Base-by-base conservation (phyloP, 2,888 invertebrate genomes). In the Pimpla rufipes region DNA sequence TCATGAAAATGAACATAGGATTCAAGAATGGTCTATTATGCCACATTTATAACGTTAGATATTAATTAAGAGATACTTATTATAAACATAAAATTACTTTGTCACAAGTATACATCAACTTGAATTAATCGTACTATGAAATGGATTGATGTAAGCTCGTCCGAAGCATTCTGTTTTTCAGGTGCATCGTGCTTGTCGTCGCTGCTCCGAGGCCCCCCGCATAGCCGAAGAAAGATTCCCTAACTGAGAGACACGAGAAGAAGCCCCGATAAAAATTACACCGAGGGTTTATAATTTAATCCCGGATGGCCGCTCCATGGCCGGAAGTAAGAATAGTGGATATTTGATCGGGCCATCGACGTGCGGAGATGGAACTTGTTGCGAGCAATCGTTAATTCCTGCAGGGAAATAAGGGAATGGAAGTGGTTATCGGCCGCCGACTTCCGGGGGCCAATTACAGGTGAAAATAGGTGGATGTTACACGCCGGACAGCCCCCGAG, bases 361-460 rank as follows among this genome's bases (percentile, higher is more conserved):
- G 52, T 21, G 52, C 52, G 57, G 11, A 35, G 57, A 59, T 35
- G 35, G 35, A 23, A 55, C 23, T 59, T 37, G 59, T 16, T 37
- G 37, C 59, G n/a, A 37, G 59, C 6, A 59, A 59, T 59, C 16
- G 37, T 37, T 59, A n/a, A 59, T 59, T 59, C 37, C 7, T 59
- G 16, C 16, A n/a, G 6, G 7, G n/a, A 37, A 37, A n/a, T 59
- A 35, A 59, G 35, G 37, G 35, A 37, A 59, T 37, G 35, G 35
- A 59, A 35, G 16, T 35, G 35, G 37, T 59, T 79, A 66, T 79
- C 73, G 73, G 47, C 21, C 40, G 4, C 37, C 50, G 6, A 74
- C 74, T 67, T 79, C 79, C 79, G 66, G 67, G 73, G 67, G 29
- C 59, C 67, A 62, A 79, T 74, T 74, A 74, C 23, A 23, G 62